Conservation (phyloP, 2,797 vertebrate genomes). For the Poeciliopsis turneri region DNA sequence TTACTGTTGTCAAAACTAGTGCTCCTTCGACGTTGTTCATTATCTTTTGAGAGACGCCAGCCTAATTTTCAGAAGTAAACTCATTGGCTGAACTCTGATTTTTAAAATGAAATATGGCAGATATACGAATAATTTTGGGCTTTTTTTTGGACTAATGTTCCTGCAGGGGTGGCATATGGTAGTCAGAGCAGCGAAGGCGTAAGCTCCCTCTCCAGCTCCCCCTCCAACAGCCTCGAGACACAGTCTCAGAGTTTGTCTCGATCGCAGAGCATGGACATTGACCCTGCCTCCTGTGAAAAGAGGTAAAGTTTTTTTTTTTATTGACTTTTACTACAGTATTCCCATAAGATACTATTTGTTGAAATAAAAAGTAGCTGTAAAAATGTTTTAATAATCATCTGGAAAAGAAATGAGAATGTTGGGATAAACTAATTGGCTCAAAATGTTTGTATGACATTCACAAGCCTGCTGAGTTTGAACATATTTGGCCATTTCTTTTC, state of each 20-base stretch:
- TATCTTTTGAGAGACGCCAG: not conserved
- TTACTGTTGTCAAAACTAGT: not conserved
- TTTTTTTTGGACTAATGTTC: constrained; percentile 1
- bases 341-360: not conserved
- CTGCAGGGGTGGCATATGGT: constrained; percentile 90
- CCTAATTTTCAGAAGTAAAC: not conserved
- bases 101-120: not conserved
- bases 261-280: constrained; percentile 99
- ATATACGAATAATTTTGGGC: not conserved
- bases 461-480: constrained; percentile 7
- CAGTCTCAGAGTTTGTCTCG: constrained; percentile 98
- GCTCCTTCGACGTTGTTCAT: not conserved
- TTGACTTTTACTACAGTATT: not conserved
- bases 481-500: constrained; percentile 50
- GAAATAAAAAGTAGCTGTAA: not conserved
- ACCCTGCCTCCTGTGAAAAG: constrained; percentile 98
- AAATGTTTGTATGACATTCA: not conserved
- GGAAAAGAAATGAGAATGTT: constrained; percentile 3
- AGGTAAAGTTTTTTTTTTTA: constrained; percentile 81
- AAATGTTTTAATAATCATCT: not conserved
- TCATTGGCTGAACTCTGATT: not conserved
- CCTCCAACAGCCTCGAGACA: constrained; percentile 98
- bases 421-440: not conserved
- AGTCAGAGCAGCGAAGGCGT: constrained; percentile 99
- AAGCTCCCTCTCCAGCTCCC: constrained; percentile 98